phyloP scores from a whole-genome alignment of 2,797 vertebrate species.

The Nothura maculosa region DNA sequence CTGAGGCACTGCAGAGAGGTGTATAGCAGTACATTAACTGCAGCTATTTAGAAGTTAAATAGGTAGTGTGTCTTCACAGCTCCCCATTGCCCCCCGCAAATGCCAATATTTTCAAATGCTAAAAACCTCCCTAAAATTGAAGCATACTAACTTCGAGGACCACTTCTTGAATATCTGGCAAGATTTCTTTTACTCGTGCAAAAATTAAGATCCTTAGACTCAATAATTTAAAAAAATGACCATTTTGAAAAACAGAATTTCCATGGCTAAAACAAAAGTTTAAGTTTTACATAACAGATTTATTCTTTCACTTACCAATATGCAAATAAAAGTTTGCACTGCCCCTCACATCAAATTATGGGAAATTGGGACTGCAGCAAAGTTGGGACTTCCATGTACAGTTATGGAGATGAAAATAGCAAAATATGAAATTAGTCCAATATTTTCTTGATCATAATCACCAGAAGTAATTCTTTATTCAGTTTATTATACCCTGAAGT shows the following conservation, averaged over 20 bases:
- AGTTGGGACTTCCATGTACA: not conserved
- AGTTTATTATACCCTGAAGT: not conserved
- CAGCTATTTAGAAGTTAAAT: not conserved
- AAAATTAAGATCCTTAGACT: not conserved
- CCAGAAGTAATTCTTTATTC: not conserved
- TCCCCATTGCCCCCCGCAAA: fast-evolving
- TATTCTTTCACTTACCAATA: not conserved
- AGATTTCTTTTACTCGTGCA: not conserved
- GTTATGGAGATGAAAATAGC: not conserved
- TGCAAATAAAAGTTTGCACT: not conserved
- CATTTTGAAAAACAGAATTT: not conserved
- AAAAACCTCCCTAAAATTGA: not conserved
- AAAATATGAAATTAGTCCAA: not conserved
- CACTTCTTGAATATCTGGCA: too few species aligned
- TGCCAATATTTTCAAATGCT: not conserved
- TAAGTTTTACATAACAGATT: not conserved
- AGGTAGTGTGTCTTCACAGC: not conserved
- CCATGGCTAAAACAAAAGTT: not conserved
- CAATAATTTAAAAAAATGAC: not conserved
- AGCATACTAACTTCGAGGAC: not conserved
- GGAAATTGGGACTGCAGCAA: not conserved
- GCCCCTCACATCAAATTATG: fast-evolving
- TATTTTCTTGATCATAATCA: not conserved
- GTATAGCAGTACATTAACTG: not conserved
- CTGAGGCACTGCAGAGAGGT: fast-evolving